phyloP scores from a whole-genome alignment of 2,113 vertebrate species.

The Paracanthobrama guichenoti region DNA sequence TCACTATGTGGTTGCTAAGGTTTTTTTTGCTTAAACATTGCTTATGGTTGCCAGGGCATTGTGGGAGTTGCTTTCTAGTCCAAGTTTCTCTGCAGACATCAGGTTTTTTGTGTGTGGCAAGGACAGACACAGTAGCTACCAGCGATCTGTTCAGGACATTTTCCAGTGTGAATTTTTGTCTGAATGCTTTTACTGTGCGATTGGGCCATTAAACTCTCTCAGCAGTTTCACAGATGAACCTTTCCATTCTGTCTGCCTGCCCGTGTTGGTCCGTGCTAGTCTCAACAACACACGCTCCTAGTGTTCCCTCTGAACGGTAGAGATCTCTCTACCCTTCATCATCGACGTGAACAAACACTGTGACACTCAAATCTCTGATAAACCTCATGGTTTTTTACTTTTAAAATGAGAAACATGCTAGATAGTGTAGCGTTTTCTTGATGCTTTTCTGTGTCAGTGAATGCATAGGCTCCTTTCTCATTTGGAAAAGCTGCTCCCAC shows the following conservation, averaged over 20 bases:
- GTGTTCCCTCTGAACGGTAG: slow-evolving; percentile 2
- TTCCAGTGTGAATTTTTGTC: neutral
- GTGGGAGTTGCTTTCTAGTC: neutral
- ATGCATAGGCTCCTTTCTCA: neutral
- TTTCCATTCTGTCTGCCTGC: slow-evolving; percentile 28
- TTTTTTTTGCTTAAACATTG: neutral
- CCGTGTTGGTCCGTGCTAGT: slow-evolving; percentile 47
- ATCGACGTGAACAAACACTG: neutral
- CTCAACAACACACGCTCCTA: slow-evolving; percentile 36
- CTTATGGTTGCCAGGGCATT: neutral
- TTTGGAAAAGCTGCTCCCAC: neutral
- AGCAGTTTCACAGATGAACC: slow-evolving; percentile 41
- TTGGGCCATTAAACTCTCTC: slow-evolving; percentile 10
- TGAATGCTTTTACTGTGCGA: slow-evolving; percentile 31
- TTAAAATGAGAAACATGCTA: neutral
- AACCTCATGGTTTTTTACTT: neutral
- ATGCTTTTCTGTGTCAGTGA: neutral
- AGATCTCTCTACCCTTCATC: neutral
- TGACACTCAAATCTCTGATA: neutral
- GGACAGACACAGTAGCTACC: neutral
- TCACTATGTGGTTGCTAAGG: neutral
- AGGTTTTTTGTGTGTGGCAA: neutral
- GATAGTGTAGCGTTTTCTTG: neutral
- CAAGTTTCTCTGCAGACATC: slow-evolving; percentile 11
- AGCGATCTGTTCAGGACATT: neutral